Percentiles rank a stretch among this genome's conserved stretches.
phyloP scores from a whole-genome alignment of 2,888 invertebrate genomes.

The Teinopalpus imperialis region DNA sequence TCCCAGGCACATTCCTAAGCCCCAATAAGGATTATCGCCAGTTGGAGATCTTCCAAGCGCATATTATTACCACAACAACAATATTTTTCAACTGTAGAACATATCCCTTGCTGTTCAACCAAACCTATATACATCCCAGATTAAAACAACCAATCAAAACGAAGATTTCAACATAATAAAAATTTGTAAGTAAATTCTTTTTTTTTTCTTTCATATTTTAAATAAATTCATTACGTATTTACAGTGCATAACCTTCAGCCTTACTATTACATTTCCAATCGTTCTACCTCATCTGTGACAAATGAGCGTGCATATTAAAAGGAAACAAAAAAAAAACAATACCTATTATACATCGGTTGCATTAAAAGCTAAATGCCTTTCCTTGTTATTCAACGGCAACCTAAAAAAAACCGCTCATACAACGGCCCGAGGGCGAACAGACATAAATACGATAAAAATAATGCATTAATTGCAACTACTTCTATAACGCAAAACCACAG shows the following conservation, averaged over 20 bases:
- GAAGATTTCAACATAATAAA: too few species aligned
- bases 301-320: constrained; percentile 12
- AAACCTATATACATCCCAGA: too few species aligned
- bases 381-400: constrained; percentile 18
- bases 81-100: too few species aligned
- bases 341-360: constrained; percentile 18
- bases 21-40: constrained; percentile 18
- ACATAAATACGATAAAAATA: constrained; percentile 19
- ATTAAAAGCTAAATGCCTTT: constrained; percentile 21
- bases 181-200: too few species aligned
- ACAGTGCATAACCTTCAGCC: too few species aligned
- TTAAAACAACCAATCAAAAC: too few species aligned
- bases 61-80: constrained; percentile 8
- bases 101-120: neutral
- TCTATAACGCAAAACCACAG: constrained; percentile 23
- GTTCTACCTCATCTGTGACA: constrained; percentile 5
- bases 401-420: constrained; percentile 18
- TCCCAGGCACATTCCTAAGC: constrained; percentile 15
- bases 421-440: constrained; percentile 19
- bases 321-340: constrained; percentile 10
- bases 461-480: constrained; percentile 23
- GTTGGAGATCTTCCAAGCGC: constrained; percentile 22
- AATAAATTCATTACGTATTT: too few species aligned
- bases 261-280: neutral
- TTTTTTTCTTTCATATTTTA: too few species aligned